Conservation (phyloP, 2,888 invertebrate genomes). For the Dysmachus trigonus region DNA sequence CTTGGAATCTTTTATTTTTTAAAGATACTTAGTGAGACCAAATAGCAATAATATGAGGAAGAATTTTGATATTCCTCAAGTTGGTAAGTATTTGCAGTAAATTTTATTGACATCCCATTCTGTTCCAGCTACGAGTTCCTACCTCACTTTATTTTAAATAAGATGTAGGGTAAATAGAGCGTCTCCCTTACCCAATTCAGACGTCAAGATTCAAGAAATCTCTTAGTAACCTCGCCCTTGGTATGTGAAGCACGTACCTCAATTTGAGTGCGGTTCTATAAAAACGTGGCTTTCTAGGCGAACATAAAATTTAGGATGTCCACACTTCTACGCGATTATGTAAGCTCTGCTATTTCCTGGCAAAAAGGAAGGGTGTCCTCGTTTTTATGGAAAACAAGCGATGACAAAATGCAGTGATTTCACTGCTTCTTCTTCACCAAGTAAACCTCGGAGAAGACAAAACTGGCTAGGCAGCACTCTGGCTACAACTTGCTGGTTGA, state of each 20-base stretch:
- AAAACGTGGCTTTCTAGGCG: neutral
- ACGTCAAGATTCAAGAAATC: neutral
- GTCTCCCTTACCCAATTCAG: neutral
- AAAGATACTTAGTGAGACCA: neutral
- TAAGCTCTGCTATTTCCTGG: neutral
- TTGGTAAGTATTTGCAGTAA: neutral
- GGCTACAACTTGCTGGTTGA: neutral
- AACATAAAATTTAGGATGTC: constrained; percentile 2
- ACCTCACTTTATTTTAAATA: neutral
- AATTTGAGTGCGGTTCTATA: constrained; percentile 4
- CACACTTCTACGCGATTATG: neutral
- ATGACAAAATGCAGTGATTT: constrained; percentile 13
- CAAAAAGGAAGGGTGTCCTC: neutral
- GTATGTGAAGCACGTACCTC: neutral
- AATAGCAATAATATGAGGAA: neutral
- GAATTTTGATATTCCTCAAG: neutral
- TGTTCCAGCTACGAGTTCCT: neutral
- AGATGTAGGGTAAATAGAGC: neutral
- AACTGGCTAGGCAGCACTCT: neutral
- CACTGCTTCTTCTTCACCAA: neutral
- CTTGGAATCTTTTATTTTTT: neutral
- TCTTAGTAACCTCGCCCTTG: neutral
- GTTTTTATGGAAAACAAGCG: neutral
- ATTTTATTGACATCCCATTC: neutral
- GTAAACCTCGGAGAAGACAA: neutral